Conservation (phyloP, 2,888 invertebrate genomes). For the Tipula unca region DNA sequence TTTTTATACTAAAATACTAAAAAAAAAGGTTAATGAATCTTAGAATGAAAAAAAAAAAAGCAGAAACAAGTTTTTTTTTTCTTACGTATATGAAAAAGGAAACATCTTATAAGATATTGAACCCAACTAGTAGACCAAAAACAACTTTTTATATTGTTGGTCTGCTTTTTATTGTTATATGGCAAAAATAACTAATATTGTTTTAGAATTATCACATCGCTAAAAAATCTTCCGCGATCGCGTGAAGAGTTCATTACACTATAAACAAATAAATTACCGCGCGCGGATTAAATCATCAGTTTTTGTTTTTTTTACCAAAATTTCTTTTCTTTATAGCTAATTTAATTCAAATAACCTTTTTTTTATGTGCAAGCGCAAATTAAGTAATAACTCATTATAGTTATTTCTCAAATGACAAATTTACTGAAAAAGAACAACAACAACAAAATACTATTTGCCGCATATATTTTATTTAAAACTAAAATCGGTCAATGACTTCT, state of each 20-base stretch:
- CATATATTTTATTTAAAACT: neutral
- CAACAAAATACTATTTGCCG: neutral
- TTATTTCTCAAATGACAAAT: neutral
- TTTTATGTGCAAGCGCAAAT: neutral
- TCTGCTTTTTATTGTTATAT: neutral
- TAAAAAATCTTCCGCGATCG: neutral
- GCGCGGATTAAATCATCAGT: neutral
- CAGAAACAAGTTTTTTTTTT: neutral
- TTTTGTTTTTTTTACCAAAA: neutral
- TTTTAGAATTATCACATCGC: neutral
- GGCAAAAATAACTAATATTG: neutral
- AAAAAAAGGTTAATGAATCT: neutral
- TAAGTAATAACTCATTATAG: neutral
- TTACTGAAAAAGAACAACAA: neutral
- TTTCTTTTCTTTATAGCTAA: neutral
- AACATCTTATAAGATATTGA: neutral
- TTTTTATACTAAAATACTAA: neutral
- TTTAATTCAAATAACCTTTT: neutral
- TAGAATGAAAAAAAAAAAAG: neutral
- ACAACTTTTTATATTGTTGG: neutral
- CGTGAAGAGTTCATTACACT: neutral
- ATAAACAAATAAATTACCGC: neutral
- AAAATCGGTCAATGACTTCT: neutral
- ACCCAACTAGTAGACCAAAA: constrained; percentile 14
- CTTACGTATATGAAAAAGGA: neutral